Evolutionary conservation across 2,888 invertebrate genomes (phyloP).

Genomic region (Nowickia ferox): DNA sequence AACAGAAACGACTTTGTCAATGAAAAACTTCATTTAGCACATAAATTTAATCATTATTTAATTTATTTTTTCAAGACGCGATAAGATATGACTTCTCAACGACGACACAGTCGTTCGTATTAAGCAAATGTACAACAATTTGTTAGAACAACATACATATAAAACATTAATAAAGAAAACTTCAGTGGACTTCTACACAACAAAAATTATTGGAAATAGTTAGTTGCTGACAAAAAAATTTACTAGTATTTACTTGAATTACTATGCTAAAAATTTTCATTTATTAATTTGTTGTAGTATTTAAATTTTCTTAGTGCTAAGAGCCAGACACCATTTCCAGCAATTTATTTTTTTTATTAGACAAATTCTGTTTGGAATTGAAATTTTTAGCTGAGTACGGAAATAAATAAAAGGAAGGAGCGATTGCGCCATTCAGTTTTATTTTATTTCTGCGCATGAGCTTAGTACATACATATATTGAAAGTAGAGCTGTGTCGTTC

Average conservation of each 20-base stretch:
- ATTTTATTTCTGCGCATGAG: too few species aligned
- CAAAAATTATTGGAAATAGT: slow-evolving; percentile 11
- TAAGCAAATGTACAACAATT: slow-evolving; percentile 21
- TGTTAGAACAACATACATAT: slow-evolving; percentile 1
- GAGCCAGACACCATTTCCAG: neutral
- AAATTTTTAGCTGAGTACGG: neutral
- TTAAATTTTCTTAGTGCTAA: neutral
- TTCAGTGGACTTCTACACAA: neutral
- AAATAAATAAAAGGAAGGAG: too few species aligned
- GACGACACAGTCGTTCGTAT: neutral
- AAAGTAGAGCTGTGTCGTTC: too few species aligned
- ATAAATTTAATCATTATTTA: slow-evolving; percentile 48
- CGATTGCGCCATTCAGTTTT: too few species aligned
- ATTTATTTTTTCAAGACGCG: slow-evolving; percentile 2
- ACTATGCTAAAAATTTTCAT: slow-evolving; percentile 1
- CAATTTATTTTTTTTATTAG: neutral
- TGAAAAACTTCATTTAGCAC: slow-evolving; percentile 41
- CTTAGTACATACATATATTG: too few species aligned
- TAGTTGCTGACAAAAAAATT: neutral
- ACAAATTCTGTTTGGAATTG: neutral
- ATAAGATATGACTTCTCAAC: slow-evolving; percentile 38
- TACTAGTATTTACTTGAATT: neutral
- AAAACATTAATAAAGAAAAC: neutral
- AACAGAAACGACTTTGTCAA: neutral
- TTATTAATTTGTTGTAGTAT: neutral